These are phyloP conservation scores for Chironomus tepperi DNA, from an alignment of 1,140 invertebrate species.

Conservation along the genomic window DNA sequence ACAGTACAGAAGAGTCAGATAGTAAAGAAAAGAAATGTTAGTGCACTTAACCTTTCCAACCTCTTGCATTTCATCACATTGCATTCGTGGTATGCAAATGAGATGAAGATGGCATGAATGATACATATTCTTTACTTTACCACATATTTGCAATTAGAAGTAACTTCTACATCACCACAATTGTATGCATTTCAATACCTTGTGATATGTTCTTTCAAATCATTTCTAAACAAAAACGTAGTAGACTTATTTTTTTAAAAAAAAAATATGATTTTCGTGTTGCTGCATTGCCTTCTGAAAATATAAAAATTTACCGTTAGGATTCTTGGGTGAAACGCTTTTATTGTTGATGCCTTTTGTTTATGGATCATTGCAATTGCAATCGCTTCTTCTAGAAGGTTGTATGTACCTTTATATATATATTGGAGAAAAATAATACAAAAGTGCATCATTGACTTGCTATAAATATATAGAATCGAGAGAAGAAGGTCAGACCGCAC, in stretches of 20 bases:
- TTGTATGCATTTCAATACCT: neutral
- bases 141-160: neutral
- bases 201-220: slow-evolving; percentile 4
- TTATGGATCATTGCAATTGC: slow-evolving; percentile 21
- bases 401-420: neutral
- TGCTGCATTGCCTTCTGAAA: neutral
- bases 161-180: neutral
- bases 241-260: too few species aligned
- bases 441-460: neutral
- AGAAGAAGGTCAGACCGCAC: neutral
- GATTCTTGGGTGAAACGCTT: slow-evolving; percentile 6
- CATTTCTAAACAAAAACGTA: neutral
- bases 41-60: neutral
- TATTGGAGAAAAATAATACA: neutral
- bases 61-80: slow-evolving; percentile 8
- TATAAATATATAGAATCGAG: neutral
- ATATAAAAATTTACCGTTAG: slow-evolving; percentile 6
- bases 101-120: neutral
- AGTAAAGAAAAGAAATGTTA: neutral
- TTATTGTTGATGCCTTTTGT: neutral
- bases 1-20: neutral
- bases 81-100: neutral
- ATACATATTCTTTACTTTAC: neutral
- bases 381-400: neutral
- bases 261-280: neutral